These are phyloP conservation scores for Trichopria drosophilae DNA, from an alignment of 2,888 invertebrate genomes.

Conservation along the genomic window DNA sequence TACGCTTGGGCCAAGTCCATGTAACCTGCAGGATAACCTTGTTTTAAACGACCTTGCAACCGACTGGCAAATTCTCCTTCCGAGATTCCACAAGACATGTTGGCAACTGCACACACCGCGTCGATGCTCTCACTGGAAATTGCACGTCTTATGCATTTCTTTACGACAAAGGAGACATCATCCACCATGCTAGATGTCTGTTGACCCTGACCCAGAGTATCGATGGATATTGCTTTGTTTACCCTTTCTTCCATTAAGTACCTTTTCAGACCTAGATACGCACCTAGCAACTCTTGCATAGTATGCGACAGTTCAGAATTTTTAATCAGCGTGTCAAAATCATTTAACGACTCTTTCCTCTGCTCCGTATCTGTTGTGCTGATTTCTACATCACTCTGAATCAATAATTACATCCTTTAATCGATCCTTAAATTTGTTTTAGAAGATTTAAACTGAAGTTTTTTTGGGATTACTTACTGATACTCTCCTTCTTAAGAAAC, in stretches of 20 bases:
- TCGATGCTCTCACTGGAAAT: slow-evolving; percentile 89
- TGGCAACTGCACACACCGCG: slow-evolving; percentile 94
- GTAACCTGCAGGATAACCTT: slow-evolving; percentile 79
- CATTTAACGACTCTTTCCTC: slow-evolving; percentile 58
- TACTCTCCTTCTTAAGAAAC: slow-evolving; percentile 80
- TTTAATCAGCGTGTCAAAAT: slow-evolving; percentile 69
- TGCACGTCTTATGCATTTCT: slow-evolving; percentile 94
- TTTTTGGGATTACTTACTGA: slow-evolving; percentile 62
- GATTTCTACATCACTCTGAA: slow-evolving; percentile 67
- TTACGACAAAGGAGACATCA: slow-evolving; percentile 95
- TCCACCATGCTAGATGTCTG: slow-evolving; percentile 92
- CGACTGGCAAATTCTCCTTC: slow-evolving; percentile 82
- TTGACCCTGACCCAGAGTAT: slow-evolving; percentile 71
- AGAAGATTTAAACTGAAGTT: no score
- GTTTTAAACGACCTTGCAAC: slow-evolving; percentile 72
- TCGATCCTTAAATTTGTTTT: background rate
- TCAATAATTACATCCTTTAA: slow-evolving; percentile 17
- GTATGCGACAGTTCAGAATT: slow-evolving; percentile 74
- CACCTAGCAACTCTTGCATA: slow-evolving; percentile 82
- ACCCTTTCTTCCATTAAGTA: slow-evolving; percentile 96
- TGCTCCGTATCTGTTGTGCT: slow-evolving; percentile 62
- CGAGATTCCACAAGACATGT: slow-evolving; percentile 84
- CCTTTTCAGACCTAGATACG: slow-evolving; percentile 89
- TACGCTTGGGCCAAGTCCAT: slow-evolving; percentile 80
- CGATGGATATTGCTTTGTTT: slow-evolving; percentile 84